Evolutionary conservation across 2,797 vertebrate genomes (phyloP), one percentile per base, ranked within the genome.

Genomic region (Lithobates sylvaticus): DNA sequence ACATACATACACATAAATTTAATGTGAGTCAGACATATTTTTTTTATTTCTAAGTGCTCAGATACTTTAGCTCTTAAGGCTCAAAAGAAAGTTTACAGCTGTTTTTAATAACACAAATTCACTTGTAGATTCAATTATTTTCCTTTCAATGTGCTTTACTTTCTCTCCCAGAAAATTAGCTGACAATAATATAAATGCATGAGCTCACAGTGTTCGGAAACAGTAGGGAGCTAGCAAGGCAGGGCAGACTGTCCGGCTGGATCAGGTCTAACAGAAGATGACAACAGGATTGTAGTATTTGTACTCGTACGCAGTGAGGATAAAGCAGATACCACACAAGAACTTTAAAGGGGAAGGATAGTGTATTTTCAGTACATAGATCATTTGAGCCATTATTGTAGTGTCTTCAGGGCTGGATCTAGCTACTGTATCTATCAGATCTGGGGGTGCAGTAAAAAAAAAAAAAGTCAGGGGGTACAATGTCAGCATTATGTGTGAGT

Each of bases 121-220:
- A 39, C 13, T 34, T 34, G 18, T 29, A 64, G 68, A 86, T 70
- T 70, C 72, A 81, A 64, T 86, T 64, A 72, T 39, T 65, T 10
- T 61, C n/a, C 78, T 44, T 76, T 42, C 26, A 50, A 44, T 86
- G 27, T 65, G 29, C 72, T 36, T 47, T 50, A 50, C 73, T 13
- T 76, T 86, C 32, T 76, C 75, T 81, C 36, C 23, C 84, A 44
- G 72, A 64, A 81, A 86, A 86, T 86, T 77, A 86, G 70, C 85
- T 77, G 85, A 76, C 85, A 86, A 76, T 71, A 81, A 58, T 81
- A 77, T 42, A 77, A 50, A 86, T 86, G 79, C 15, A 18, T 29
- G 77, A 58, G 71, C 29, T 76, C 36, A 29, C n/a, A 9, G 9
- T 27, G 6, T 47, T 27, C 67, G 7, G 9, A 13, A 44, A 71